A percentile compares a stretch with the other conserved stretches of the same genome.
These are phyloP conservation scores for Melipona quadrifasciata DNA, from an alignment of 1,140 invertebrate genomes.

Conservation along the genomic window DNA sequence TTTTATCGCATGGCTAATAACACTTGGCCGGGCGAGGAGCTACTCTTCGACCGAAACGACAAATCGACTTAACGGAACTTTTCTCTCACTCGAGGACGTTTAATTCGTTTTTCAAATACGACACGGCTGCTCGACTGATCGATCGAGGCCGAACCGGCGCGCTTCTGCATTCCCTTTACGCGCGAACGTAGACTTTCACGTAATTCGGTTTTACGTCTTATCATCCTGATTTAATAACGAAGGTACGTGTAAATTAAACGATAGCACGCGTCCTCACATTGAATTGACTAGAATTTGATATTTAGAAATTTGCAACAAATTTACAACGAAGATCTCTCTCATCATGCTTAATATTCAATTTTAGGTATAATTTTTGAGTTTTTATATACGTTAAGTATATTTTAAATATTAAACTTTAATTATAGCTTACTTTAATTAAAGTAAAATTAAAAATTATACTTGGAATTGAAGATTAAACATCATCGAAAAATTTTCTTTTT, in stretches of 20 bases:
- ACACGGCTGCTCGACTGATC: not conserved
- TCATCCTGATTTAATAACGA: not conserved
- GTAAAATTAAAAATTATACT: not conserved
- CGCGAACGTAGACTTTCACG: not conserved
- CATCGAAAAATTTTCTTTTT: not conserved
- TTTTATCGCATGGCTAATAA: conserved; percentile 4
- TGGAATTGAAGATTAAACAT: not conserved
- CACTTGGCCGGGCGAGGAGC: not conserved
- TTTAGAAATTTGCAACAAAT: too few relatives aligned
- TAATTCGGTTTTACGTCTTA: not conserved
- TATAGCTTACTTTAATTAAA: too few relatives aligned
- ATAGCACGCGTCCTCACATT: too few relatives aligned
- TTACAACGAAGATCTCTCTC: too few relatives aligned
- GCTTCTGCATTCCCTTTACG: not conserved
- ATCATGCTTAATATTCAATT: too few relatives aligned
- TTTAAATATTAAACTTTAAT: too few relatives aligned
- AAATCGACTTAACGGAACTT: conserved; percentile 7
- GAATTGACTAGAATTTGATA: too few relatives aligned
- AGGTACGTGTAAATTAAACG: not conserved
- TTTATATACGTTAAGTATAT: too few relatives aligned
- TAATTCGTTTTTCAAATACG: not conserved
- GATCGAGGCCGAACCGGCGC: not conserved
- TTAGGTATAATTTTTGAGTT: too few relatives aligned
- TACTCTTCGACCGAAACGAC: not conserved
- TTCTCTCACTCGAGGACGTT: not conserved